Conservation (phyloP, 30 jellyfish, hydroid and myxozoan genomes). For the Pseudorhiza aurosa region DNA sequence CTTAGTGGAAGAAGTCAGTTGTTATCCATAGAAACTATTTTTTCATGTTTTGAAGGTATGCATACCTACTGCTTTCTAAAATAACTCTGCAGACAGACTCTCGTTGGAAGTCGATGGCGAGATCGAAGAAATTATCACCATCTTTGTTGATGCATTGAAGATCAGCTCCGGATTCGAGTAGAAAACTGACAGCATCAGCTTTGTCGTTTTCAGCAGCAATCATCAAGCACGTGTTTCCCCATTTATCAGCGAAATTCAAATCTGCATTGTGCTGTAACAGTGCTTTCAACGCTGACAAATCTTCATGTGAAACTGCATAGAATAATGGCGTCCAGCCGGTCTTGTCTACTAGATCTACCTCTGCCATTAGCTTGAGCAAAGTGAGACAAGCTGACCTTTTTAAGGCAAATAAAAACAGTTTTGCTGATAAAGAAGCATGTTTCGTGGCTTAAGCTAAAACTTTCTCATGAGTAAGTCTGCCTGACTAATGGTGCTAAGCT, state of each 20-base stretch:
- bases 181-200: background rate
- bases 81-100: background rate
- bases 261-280: background rate
- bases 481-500: too few relatives aligned
- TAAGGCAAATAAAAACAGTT: background rate
- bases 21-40: too few relatives aligned
- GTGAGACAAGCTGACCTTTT: constrained; percentile 5
- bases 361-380: background rate
- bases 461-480: too few relatives aligned
- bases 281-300: background rate
- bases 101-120: constrained; percentile 16
- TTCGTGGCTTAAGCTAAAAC: too few relatives aligned
- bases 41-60: too few relatives aligned
- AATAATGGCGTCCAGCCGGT: constrained; percentile 11
- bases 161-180: constrained; percentile 2
- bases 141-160: background rate
- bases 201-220: constrained; percentile 5
- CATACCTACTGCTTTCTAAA: constrained; percentile 18
- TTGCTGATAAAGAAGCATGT: too few relatives aligned
- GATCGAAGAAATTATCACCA: constrained; percentile 26
- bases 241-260: background rate
- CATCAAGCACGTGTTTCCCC: constrained; percentile 18
- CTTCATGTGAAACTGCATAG: constrained; percentile 6
- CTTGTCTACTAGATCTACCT: background rate
- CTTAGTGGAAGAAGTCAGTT: too few relatives aligned